Base-by-base conservation (phyloP, 2,888 invertebrate species). In the Trissolcus japonicus region DNA sequence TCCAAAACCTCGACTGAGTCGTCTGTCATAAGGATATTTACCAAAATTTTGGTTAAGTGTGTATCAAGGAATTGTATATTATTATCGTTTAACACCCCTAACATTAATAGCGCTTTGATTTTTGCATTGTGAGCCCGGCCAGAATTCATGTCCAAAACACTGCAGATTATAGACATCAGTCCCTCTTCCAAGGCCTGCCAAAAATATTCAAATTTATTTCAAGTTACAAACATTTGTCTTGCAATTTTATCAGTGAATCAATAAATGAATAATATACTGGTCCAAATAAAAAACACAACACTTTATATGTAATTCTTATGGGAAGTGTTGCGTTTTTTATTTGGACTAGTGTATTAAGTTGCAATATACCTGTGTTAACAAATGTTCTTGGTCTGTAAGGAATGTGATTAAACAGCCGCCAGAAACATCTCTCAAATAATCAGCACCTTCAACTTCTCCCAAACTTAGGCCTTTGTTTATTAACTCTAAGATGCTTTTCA, bases 321-420 rank as follows among this genome's bases (percentile, higher is more conserved):
- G n/a, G n/a, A n/a, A n/a, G n/a, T n/a, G n/a, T n/a, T n/a, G n/a
- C n/a, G n/a, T n/a, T n/a, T n/a, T n/a, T n/a, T n/a, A n/a, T n/a
- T n/a, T n/a, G n/a, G n/a, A n/a, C n/a, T n/a, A n/a, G n/a, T n/a
- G n/a, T n/a, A n/a, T n/a, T n/a, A 25, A 29, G 46, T 46, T 17
- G 13, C 14, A 62, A 60, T 21, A 43, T 62, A 89, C 89, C 85
- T 88, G 90, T 81, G 93, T 92, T 63, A 94, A 92, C 79, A 94
- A 90, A 59, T 92, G 91, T 75, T 93, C 93, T 81, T 95, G 94
- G 14, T 94, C 94, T 78, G 95, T 93, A 56, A 95, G 91, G 84
- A 95, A 93, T 89, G 97, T 97, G 57, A 96, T 91, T 54, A 97
- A 90, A 69, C 94, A 92, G 79, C 96, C 96, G 82, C 93, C 93